A percentile compares a stretch with the other conserved stretches of the same genome.
phyloP scores from a whole-genome alignment of 2,888 invertebrate species.

The Eupithecia abbreviata region DNA sequence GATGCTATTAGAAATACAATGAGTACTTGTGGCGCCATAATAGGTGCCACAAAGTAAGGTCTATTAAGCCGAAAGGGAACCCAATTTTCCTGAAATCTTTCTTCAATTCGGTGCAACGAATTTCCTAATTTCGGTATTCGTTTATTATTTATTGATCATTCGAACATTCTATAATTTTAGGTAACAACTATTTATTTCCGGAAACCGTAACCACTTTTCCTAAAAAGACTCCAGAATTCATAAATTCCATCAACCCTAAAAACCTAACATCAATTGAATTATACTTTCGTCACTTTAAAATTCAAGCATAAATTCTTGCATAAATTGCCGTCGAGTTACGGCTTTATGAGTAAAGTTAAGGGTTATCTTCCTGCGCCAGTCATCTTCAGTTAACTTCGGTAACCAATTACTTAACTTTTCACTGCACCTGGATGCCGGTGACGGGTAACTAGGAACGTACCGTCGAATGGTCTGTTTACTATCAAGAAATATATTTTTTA shows the following conservation, averaged over 20 bases:
- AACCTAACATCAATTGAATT: constrained; percentile 2
- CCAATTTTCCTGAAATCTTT: background rate
- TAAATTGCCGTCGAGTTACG: constrained; percentile 9
- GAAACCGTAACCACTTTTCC: background rate
- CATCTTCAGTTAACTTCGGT: constrained; percentile 17
- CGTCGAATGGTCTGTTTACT: background rate
- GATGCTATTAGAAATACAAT: background rate
- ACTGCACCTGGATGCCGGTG: constrained; percentile 24
- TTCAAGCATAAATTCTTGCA: constrained; percentile 15
- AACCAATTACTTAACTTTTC: constrained; percentile 31
- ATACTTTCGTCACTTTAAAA: constrained; percentile 15
- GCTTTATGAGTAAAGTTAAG: constrained; percentile 18
- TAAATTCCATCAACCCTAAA: background rate
- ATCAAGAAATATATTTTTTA: background rate
- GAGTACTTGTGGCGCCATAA: background rate
- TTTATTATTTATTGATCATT: background rate
- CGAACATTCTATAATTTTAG: background rate
- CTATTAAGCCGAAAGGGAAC: background rate
- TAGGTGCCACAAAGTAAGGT: background rate
- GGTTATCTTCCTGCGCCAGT: constrained; percentile 17
- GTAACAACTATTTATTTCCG: background rate
- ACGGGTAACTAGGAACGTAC: background rate
- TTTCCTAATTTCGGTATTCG: background rate
- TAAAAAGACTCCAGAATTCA: background rate
- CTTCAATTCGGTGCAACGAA: background rate